These are phyloP conservation scores for Grantiella picta DNA, from an alignment of 2,113 vertebrate genomes.

Conservation along the genomic window DNA sequence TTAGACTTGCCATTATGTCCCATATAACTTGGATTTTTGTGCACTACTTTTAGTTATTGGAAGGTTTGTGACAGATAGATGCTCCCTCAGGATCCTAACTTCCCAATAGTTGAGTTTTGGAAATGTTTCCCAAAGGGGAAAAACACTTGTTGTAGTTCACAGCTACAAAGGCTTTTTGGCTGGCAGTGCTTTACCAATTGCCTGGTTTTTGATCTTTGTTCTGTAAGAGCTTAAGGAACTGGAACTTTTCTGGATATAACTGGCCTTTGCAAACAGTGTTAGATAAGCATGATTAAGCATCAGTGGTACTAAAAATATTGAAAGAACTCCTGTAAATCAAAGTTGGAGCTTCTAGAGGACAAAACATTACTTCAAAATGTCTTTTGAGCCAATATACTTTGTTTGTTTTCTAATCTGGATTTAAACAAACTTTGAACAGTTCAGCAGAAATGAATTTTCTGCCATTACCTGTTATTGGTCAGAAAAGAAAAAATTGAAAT, in stretches of 20 bases:
- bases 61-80: background rate
- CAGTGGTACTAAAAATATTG: background rate
- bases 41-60: background rate
- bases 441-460: background rate
- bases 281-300: background rate
- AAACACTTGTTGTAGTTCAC: background rate
- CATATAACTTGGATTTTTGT: accelerated
- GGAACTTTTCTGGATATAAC: background rate
- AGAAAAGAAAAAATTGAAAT: background rate
- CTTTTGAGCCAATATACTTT: background rate
- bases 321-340: background rate
- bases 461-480: background rate
- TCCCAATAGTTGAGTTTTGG: background rate
- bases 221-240: background rate
- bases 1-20: background rate
- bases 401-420: background rate
- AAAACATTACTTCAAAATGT: background rate
- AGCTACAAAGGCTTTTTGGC: background rate
- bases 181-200: background rate
- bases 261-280: background rate
- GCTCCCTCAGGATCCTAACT: background rate
- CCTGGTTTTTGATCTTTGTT: background rate
- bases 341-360: background rate
- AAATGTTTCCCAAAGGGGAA: background rate
- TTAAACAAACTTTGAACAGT: background rate